Conservation (phyloP, 2,113 vertebrate species). For the Oophaga pumilio region DNA sequence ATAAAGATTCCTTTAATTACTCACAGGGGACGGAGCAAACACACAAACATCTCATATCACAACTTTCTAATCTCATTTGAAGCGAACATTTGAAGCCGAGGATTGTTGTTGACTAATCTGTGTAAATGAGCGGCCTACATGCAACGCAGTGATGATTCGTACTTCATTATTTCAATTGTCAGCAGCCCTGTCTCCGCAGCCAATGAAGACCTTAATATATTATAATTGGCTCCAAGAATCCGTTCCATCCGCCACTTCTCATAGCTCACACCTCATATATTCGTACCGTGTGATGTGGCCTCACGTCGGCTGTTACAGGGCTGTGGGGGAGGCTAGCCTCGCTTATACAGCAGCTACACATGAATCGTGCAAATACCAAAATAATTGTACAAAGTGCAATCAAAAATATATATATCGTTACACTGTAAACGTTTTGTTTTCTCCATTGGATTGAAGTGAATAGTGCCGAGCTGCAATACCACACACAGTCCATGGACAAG, state of each 20-base stretch:
- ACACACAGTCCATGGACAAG: neutral
- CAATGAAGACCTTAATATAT: slow-evolving; percentile 31
- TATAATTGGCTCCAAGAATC: slow-evolving; percentile 25
- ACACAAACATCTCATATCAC: slow-evolving; percentile 31
- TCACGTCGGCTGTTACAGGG: too few species aligned
- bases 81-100: slow-evolving; percentile 9
- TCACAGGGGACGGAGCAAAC: slow-evolving; percentile 33
- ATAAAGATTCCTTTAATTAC: slow-evolving; percentile 46
- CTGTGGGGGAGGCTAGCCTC: neutral
- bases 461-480: neutral
- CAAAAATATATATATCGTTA: too few species aligned
- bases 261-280: neutral
- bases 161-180: slow-evolving; percentile 40
- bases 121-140: slow-evolving; percentile 30
- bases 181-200: slow-evolving; percentile 12
- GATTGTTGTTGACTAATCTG: slow-evolving; percentile 37
- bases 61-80: slow-evolving; percentile 42
- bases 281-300: neutral
- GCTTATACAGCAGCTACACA: neutral
- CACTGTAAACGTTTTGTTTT: neutral
- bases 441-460: neutral
- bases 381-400: neutral
- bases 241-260: slow-evolving; percentile 2
- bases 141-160: slow-evolving; percentile 6
- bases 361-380: neutral